Evolutionary conservation across 2,113 vertebrate species (phyloP), one percentile per base, ranked within the genome.

Genomic region (Cephalopholis sonnerati): DNA sequence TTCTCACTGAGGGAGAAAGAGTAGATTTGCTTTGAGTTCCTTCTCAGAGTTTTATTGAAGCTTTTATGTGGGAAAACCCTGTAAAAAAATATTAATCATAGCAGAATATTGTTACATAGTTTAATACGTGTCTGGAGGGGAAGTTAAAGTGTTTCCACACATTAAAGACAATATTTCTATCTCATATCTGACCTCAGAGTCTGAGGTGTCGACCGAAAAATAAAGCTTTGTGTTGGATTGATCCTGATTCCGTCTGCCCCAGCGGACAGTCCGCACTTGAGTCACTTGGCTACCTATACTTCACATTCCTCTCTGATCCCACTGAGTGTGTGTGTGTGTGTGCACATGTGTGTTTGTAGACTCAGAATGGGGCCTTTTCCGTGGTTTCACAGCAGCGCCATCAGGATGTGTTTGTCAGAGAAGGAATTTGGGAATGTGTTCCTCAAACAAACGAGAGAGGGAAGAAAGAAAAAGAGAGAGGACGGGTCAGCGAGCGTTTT

Each of bases 361-460:
- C 75, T 77, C 84, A 61, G 82, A 88, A 84, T 75, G 87, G 82
- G 84, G 88, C 87, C 86, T 92, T 91, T 89, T 93, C 85, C 53
- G 63, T 68, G 79, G 89, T 92, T 91, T 92, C 91, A 77, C 89
- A 83, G 85, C 86, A 93, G 92, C 79, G 55, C 90, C 77, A 80
- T 93, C 88, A 85, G 84, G 90, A 93, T 92, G 82, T 93, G 87
- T 94, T 94, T 94, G 92, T 93, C 90, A 84, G 88, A 77, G 76
- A 74, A 92, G 86, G 89, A 93, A 93, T 95, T 93, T 66, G 50
- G 84, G 90, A 95, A 94, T 92, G 90, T 85, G 81, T 86, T 94
- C 85, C 86, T 95, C 86, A 93, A 96, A 94, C 93, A 95, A 91
- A 92, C 78, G 64, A 84, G 72, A 77, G 50, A 48, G 75, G 29